Evolutionary conservation across 2,797 vertebrate genomes (phyloP).

Genomic region (Remorina albescens): DNA sequence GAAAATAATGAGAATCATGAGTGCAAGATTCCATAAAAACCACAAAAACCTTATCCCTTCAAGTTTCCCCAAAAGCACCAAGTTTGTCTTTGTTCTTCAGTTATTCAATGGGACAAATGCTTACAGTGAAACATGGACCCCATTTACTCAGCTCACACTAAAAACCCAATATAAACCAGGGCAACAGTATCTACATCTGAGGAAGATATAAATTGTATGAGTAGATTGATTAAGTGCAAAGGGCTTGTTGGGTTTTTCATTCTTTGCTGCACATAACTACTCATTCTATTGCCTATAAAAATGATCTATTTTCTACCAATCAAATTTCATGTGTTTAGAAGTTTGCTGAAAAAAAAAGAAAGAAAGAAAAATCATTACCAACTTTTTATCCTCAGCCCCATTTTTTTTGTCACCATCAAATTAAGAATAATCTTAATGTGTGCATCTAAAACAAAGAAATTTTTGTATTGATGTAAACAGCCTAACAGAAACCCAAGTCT

Average conservation of each 20-base stretch:
- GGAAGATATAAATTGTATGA: conserved; percentile 10
- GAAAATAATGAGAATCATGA: conserved; percentile 33
- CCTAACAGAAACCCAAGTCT: conserved; percentile 6
- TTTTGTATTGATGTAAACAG: conserved; percentile 31
- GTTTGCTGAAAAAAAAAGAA: conserved; percentile 1
- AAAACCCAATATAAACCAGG: neutral
- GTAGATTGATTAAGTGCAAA: conserved; percentile 25
- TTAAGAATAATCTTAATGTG: neutral
- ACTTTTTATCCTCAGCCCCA: conserved; percentile 9
- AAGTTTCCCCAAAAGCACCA: conserved; percentile 59
- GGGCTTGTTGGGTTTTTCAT: conserved; percentile 20
- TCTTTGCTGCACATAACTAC: conserved; percentile 8
- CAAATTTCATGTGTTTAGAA: conserved; percentile 3
- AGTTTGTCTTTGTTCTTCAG: conserved; percentile 57
- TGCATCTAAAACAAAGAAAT: conserved; percentile 4
- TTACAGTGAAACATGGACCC: conserved; percentile 7
- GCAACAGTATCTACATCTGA: conserved; percentile 11
- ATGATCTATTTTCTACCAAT: conserved; percentile 7
- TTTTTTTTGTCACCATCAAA: conserved; percentile 9
- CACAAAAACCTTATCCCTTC: conserved; percentile 25
- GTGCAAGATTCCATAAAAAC: conserved; percentile 26
- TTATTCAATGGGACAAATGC: conserved; percentile 17
- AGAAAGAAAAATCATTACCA: conserved; percentile 28
- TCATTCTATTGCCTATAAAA: neutral
- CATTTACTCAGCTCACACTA: conserved; percentile 18